Evolutionary conservation across 2,888 invertebrate species (phyloP).

Genomic region (Nomada flava): DNA sequence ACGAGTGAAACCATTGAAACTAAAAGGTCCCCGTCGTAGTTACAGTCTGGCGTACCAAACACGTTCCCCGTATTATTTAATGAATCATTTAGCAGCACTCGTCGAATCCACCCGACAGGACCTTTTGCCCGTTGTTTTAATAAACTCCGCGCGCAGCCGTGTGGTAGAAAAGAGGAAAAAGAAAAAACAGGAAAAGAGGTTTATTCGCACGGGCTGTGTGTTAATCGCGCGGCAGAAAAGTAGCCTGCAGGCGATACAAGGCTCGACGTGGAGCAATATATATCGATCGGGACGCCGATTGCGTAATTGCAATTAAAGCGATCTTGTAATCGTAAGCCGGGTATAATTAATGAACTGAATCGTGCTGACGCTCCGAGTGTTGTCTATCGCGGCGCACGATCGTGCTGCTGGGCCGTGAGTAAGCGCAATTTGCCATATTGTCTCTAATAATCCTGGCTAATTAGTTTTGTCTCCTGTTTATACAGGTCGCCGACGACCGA

Average conservation of each 20-base stretch:
- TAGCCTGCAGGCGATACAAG: conserved; percentile 29
- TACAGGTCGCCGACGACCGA: conserved; percentile 62
- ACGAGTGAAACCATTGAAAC: conserved; percentile 32
- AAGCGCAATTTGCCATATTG: conserved; percentile 79
- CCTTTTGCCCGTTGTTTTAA: conserved; percentile 30
- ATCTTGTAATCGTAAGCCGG: conserved; percentile 75
- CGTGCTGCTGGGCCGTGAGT: conserved; percentile 68
- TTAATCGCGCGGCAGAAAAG: conserved; percentile 12
- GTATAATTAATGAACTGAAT: conserved; percentile 80
- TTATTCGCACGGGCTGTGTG: background rate
- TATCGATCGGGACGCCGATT: conserved; percentile 71
- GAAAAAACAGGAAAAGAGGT: background rate
- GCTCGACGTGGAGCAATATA: conserved; percentile 50
- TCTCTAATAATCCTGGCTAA: conserved; percentile 77
- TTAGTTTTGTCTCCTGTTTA: conserved; percentile 75
- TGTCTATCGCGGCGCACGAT: conserved; percentile 75
- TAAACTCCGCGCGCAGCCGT: conserved; percentile 19
- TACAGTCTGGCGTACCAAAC: background rate
- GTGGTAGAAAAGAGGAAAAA: background rate
- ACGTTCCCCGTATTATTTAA: conserved; percentile 30
- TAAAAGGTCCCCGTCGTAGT: background rate
- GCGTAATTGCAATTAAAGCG: conserved; percentile 79
- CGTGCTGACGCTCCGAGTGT: conserved; percentile 76
- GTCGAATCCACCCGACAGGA: conserved; percentile 15
- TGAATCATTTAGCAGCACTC: conserved; percentile 40